Base-by-base conservation (phyloP, 2,797 vertebrate species). In the Streptopelia turtur region DNA sequence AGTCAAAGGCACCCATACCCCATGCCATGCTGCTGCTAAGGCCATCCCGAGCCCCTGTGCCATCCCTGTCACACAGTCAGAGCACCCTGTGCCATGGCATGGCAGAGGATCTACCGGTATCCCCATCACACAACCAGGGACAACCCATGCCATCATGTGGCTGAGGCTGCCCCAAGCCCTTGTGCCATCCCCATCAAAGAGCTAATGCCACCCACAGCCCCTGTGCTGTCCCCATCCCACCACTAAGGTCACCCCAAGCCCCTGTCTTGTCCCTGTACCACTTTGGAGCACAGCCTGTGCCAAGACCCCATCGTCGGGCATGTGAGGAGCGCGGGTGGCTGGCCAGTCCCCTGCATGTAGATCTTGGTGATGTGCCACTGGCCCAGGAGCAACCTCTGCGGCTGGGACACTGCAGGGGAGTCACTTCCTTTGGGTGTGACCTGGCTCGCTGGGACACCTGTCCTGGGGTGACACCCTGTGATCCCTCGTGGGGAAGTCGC, bases 71-170 rank as follows among this genome's bases (percentile, higher is more conserved):
- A 3, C 69, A 6, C 61, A 1, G 33, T 1, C 5, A 9, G 4
- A 8, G 64, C 15, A 0, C 39, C 45, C 23, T 1, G 1, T 16
- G 79, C 63, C 6, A 31, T 10, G 69, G 15, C 57, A 16, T 1
- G 7, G 39, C 57, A 1, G 11, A 56, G 47, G 49, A 31, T 5
- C 37, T 23, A 31, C 2, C 0, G 9, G 35, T 20, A 75, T 71
- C 31, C 61, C 74, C 53, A 0, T 18, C 72, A 8, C 3, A 2
- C n/a, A 37, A 27, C 16, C 22, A 2, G 31, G 74, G 52, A 18
- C 35, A 6, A 4, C 9, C 71, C 18, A 0, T 43, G 77, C 14
- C 1, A 0, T 23, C 21, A 27, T 39, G 1, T 1, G 1, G 53
- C 16, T 13, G 35, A 31, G 33, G 13, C 25, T 4, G 3, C 21